Evolutionary conservation across 2,888 invertebrate species (phyloP).

Genomic region (Ptychoptera albimana): DNA sequence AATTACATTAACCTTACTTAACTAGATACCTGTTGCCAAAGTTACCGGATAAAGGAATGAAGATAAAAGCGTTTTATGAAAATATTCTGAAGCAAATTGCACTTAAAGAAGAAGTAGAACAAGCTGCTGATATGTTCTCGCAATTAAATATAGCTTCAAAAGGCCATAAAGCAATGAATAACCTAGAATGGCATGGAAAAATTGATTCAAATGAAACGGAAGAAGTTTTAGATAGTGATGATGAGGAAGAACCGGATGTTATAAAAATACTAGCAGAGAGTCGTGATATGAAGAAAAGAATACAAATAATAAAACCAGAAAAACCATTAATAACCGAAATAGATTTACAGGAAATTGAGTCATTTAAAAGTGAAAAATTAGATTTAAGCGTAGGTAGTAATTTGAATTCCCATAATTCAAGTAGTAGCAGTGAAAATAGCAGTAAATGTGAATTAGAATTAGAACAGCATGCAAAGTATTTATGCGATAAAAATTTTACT

Average conservation of each 20-base stretch:
- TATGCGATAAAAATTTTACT: slow-evolving; percentile 18
- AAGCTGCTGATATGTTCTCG: slow-evolving; percentile 21
- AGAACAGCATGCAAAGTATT: slow-evolving; percentile 23
- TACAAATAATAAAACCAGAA: slow-evolving; percentile 18
- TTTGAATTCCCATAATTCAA: not conserved
- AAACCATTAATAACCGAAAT: slow-evolving; percentile 19
- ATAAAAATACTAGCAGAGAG: slow-evolving; percentile 24
- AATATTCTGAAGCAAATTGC: slow-evolving; percentile 21
- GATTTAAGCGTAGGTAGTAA: not conserved
- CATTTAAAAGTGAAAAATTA: slow-evolving; percentile 13
- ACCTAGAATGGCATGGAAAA: slow-evolving; percentile 24
- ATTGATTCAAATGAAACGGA: slow-evolving; percentile 13
- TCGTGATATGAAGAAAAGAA: slow-evolving; percentile 20
- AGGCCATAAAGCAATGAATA: slow-evolving; percentile 18
- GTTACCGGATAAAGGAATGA: slow-evolving; percentile 26
- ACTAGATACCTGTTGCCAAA: slow-evolving; percentile 17
- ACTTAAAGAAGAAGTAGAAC: slow-evolving; percentile 20
- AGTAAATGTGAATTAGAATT: slow-evolving; percentile 7
- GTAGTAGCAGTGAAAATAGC: not conserved
- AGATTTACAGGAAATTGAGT: slow-evolving; percentile 24
- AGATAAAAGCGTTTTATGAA: slow-evolving; percentile 20
- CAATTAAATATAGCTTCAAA: slow-evolving; percentile 22
- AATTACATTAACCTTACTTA: not conserved
- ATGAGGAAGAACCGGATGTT: slow-evolving; percentile 17
- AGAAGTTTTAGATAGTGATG: not conserved